Evolutionary conservation across 2,888 invertebrate genomes (phyloP), one percentile per base, ranked within the genome.

Genomic region (Ypsolopha sequella): DNA sequence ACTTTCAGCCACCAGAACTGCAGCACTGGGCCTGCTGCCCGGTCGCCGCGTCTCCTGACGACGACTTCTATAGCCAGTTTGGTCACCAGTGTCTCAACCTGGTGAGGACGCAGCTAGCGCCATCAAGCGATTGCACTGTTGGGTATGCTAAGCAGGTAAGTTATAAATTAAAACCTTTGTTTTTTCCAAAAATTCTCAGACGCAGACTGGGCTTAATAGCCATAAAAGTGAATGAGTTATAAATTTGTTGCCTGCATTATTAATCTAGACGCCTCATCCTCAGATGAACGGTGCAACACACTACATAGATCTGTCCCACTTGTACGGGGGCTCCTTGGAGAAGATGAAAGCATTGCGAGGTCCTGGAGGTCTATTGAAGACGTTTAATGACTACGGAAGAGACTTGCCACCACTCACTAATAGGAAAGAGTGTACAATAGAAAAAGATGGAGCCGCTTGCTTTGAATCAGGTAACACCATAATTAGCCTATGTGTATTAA

Each of bases 241-340:
- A 24, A 24, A 24, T 24, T 24, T 24, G 24, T 24, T 24, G 24
- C 4, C 24, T 24, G 24, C 24, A 24, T 24, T 24, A 24, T 2
- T 24, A 24, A 24, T 24, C 24, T 24, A 24, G 24, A 24, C 24
- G 2, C 6, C 10, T 35, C 7, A 34, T 48, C 48, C 47, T 7
- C 64, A 93, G 91, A 91, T 93, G 91, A 92, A 92, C 66, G 92
- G 93, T 58, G 91, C 92, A 0, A 91, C 93, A 0, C 93, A 93
- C 58, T 93, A 87, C 58, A 68, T 91, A 4, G 95, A 95, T 64
- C 90, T 91, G 0, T 95, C 95, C 0, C 89, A 90, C 6, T 84
- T 94, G 0, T 95, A 95, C 63, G 94, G 95, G 0, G 92, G 91
- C 7, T 89, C 88, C 38, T 65, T 79, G 1, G 88, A 89, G 49